phyloP scores from a whole-genome alignment of 2,113 vertebrate species.

The Corynorhinus townsendii region DNA sequence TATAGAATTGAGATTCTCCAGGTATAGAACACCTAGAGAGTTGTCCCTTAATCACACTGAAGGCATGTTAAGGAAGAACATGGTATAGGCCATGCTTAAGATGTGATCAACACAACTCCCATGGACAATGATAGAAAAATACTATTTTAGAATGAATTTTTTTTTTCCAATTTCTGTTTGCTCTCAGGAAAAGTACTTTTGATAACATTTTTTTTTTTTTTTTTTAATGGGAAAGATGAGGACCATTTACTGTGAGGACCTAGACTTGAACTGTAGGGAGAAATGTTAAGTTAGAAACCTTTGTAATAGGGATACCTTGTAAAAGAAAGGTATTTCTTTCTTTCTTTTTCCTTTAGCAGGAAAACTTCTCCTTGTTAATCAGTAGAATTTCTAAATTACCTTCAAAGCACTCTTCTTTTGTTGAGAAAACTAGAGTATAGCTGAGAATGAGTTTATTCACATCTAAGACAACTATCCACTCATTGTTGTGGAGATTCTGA shows the following conservation, averaged over 20 bases:
- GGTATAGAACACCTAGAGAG: background rate
- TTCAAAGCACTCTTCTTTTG: background rate
- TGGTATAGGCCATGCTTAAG: background rate
- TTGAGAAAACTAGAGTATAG: background rate
- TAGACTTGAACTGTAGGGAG: background rate
- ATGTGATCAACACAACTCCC: background rate
- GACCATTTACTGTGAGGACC: background rate
- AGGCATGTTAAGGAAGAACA: slow-evolving; percentile 23
- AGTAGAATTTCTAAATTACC: background rate
- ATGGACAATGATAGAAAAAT: background rate
- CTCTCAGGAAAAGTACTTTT: slow-evolving; percentile 1
- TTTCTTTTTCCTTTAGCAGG: background rate
- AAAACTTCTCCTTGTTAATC: background rate
- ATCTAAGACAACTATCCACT: background rate
- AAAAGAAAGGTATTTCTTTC: background rate
- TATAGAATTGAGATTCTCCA: background rate
- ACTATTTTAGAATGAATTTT: background rate
- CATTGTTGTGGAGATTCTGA: background rate
- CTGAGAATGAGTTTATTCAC: background rate
- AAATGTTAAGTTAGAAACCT: background rate
- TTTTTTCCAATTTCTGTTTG: background rate
- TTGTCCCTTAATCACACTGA: background rate
- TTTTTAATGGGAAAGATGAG: background rate
- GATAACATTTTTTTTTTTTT: background rate
- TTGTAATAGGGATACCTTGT: background rate